Conservation (phyloP, 2,888 invertebrate genomes). For the Phyto melanocephala region DNA sequence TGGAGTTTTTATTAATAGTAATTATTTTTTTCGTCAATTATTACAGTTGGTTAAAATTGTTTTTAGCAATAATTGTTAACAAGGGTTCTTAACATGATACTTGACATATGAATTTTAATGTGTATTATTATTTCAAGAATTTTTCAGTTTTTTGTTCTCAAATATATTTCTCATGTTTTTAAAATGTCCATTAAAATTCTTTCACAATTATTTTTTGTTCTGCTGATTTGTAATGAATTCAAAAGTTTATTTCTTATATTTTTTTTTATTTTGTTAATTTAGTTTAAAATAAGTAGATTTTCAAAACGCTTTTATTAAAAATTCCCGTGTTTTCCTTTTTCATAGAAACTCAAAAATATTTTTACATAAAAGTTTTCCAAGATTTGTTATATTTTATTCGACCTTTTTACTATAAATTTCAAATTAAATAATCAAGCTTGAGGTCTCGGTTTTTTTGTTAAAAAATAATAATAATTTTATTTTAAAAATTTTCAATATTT, state of each 20-base stretch:
- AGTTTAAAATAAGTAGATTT: too few species aligned
- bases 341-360: too few species aligned
- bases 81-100: slow-evolving; percentile 47
- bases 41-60: slow-evolving; percentile 8
- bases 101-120: slow-evolving; percentile 50
- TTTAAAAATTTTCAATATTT: too few species aligned
- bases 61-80: slow-evolving; percentile 50
- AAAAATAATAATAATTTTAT: too few species aligned
- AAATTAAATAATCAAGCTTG: too few species aligned
- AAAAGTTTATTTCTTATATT: slow-evolving; percentile 29
- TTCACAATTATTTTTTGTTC: background rate
- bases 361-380: too few species aligned
- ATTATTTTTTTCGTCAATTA: slow-evolving; percentile 16
- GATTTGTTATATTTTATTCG: too few species aligned
- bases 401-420: too few species aligned
- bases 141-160: slow-evolving; percentile 32
- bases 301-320: too few species aligned
- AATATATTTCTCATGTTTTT: slow-evolving; percentile 26
- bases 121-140: slow-evolving; percentile 12
- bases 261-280: too few species aligned
- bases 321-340: too few species aligned
- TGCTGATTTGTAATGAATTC: slow-evolving; percentile 2
- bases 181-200: slow-evolving; percentile 4
- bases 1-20: slow-evolving; percentile 43
- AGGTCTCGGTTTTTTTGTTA: too few species aligned